Percentiles rank a stretch among this genome's conserved stretches.
Evolutionary conservation across 2,797 vertebrate genomes (phyloP).

Genomic region (Heliangelus exortis): DNA sequence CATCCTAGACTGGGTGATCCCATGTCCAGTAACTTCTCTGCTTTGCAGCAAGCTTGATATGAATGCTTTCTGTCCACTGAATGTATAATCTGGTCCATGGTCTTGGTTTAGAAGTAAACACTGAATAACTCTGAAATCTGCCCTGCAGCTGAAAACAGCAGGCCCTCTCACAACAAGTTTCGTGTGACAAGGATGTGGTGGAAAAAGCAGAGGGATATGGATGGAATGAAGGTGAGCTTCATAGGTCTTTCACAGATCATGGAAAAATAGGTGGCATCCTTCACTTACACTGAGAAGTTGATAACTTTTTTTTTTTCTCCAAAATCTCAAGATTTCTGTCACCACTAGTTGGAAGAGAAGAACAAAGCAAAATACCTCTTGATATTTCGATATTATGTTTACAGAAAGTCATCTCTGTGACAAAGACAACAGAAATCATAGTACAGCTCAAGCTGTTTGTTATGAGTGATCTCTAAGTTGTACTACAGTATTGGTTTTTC

Average conservation of each 20-base stretch:
- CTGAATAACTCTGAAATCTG: not conserved
- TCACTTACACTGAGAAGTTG: not conserved
- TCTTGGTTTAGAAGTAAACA: not conserved
- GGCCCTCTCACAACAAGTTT: rapidly evolving
- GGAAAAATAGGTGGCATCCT: not conserved
- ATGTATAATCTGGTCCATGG: not conserved
- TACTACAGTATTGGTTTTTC: not conserved
- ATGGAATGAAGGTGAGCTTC: not conserved
- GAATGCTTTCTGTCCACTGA: not conserved
- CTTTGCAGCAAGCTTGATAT: not conserved
- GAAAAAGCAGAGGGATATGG: not conserved
- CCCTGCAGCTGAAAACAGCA: not conserved
- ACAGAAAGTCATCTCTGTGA: not conserved
- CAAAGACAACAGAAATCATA: not conserved
- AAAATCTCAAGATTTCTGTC: not conserved
- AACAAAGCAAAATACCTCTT: not conserved
- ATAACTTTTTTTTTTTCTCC: not conserved
- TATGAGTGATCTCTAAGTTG: not conserved
- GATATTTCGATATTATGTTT: not conserved
- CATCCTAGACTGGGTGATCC: not conserved
- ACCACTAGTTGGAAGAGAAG: not conserved
- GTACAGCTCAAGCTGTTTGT: not conserved
- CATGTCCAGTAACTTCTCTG: not conserved
- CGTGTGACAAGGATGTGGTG: not conserved
- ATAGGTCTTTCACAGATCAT: not conserved